Evolutionary conservation across 2,113 vertebrate genomes (phyloP), one percentile per base, ranked within the genome.

Genomic region (Antigone vipio): DNA sequence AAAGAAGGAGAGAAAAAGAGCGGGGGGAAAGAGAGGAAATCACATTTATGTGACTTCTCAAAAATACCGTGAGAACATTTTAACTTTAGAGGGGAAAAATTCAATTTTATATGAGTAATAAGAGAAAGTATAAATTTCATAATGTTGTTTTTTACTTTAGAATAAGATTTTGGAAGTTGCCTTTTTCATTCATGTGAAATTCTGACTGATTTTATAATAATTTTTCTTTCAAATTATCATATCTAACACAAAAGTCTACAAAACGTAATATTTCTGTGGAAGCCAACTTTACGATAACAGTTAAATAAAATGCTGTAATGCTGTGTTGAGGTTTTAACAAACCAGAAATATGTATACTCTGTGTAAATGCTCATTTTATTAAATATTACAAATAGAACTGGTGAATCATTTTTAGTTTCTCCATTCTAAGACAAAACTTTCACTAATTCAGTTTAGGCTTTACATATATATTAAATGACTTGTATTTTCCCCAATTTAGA

Each of bases 331-430:
- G 64, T 91, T 95, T 92, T 82, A 92, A 95, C 72, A 92, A 94
- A 95, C 34, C 67, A 83, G 62, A 77, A 83, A 83, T 93, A 83
- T 88, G 63, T 83, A 77, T 80, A 77, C 20, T 87, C 63, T 84
- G 27, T 84, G 76, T 74, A 96, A 90, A 92, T 62, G 38, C 55
- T 56, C 83, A 78, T 59, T 95, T 94, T 95, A 95, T 94, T 94
- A 92, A 93, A 72, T 91, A 93, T 84, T 84, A 87, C 92, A 96
- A 84, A 89, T 76, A 86, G 49, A 79, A 88, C 22, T 63, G 59
- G 35, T 89, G 53, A 93, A 86, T 78, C 1, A 73, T 59, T 91
- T 90, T 94, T 92, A 75, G 53, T 58, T 95, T 91, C 71, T 91
- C 58, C 73, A 87, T 64, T 93, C 76, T 76, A 85, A 34, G 60